Conservation (phyloP, 2,888 invertebrate genomes). For the Andrena chrysosceles region DNA sequence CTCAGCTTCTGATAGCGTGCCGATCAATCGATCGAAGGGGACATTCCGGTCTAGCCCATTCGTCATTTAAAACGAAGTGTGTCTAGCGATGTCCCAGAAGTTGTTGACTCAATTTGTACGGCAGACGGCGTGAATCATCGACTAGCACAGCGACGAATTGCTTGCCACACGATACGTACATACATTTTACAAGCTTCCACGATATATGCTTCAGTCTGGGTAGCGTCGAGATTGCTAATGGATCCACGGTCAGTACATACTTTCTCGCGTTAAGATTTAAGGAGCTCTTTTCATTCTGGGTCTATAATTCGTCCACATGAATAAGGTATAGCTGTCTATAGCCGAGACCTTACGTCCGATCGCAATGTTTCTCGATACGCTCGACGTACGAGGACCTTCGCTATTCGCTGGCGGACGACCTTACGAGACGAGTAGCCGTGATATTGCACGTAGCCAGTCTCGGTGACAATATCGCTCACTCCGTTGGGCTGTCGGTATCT, state of each 20-base stretch:
- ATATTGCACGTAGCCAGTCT: constrained; percentile 13
- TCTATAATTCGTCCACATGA: neutral
- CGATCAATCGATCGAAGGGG: constrained; percentile 34
- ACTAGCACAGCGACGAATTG: constrained; percentile 1
- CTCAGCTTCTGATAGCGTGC: neutral
- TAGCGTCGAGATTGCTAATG: constrained; percentile 1
- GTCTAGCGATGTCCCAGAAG: neutral
- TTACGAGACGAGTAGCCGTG: neutral
- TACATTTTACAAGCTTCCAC: neutral
- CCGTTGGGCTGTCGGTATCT: constrained; percentile 27
- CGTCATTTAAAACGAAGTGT: neutral
- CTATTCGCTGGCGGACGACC: constrained; percentile 2
- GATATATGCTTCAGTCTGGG: neutral
- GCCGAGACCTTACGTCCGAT: neutral
- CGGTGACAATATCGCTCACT: constrained; percentile 20
- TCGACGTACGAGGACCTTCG: neutral
- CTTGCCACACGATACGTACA: neutral
- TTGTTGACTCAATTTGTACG: constrained; percentile 34
- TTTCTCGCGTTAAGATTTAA: constrained; percentile 27
- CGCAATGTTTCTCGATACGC: constrained; percentile 11
- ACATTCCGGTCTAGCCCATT: neutral
- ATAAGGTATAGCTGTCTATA: neutral
- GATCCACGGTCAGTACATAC: neutral
- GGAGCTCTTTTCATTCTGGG: neutral
- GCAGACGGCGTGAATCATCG: constrained; percentile 25